phyloP scores from a whole-genome alignment of 2,888 invertebrate genomes.

The Cephalotes varians region DNA sequence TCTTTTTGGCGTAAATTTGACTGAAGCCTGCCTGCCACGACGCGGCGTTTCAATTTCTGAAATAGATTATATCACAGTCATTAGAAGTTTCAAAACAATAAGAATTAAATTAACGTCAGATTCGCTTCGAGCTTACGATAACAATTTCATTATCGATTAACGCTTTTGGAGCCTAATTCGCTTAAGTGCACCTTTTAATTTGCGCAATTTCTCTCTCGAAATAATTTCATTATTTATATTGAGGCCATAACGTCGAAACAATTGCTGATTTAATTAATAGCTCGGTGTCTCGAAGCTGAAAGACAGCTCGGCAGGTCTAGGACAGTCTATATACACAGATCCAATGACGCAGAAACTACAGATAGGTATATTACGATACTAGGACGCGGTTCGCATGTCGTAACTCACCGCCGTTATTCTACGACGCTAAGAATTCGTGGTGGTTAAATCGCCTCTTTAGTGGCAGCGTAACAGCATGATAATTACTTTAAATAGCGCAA shows the following conservation, averaged over 20 bases:
- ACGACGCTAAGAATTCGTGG: neutral
- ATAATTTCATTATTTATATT: slow-evolving; percentile 14
- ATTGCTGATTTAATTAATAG: neutral
- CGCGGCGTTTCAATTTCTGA: neutral
- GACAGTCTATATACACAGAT: slow-evolving; percentile 19
- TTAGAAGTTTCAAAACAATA: neutral
- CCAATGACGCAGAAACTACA: slow-evolving; percentile 42
- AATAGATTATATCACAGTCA: neutral
- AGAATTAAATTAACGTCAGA: neutral
- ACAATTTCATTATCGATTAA: slow-evolving; percentile 18
- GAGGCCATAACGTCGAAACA: neutral
- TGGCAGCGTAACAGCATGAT: neutral
- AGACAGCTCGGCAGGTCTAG: slow-evolving; percentile 41
- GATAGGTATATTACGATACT: slow-evolving; percentile 24
- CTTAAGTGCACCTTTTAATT: neutral
- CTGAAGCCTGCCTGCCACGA: neutral
- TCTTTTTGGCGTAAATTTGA: neutral
- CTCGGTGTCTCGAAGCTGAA: neutral
- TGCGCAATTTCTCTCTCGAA: neutral
- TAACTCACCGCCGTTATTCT: neutral
- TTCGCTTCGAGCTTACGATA: neutral
- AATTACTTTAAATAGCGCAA: neutral
- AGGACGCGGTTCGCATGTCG: slow-evolving; percentile 15
- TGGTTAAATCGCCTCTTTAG: slow-evolving; percentile 29
- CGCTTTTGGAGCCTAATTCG: neutral